Evolutionary conservation across 2,797 vertebrate genomes (phyloP).

Genomic region (Heterohyrax brucei): DNA sequence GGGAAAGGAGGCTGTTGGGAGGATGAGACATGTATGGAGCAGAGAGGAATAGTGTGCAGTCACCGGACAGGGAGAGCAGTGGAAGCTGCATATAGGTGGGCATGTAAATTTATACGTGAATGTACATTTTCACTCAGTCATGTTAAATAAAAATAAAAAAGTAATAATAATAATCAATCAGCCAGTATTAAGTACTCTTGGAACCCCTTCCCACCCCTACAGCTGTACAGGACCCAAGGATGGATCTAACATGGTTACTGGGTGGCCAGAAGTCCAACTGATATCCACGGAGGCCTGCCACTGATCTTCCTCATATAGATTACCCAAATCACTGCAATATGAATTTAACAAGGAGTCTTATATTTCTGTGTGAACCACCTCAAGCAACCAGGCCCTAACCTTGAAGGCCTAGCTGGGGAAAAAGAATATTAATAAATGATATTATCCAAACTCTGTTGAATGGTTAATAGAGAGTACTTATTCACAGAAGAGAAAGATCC

Average conservation of each 20-base stretch:
- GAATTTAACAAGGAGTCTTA: background rate
- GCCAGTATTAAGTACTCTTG: background rate
- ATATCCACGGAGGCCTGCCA: background rate
- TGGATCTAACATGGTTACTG: background rate
- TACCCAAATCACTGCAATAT: background rate
- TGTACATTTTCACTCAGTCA: no score
- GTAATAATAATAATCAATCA: background rate
- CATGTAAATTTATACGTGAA: no score
- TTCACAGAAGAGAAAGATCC: background rate
- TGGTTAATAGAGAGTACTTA: background rate
- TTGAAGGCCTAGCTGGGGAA: background rate
- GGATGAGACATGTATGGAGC: no score
- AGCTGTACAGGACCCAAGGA: background rate
- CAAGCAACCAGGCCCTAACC: background rate
- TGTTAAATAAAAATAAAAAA: no score
- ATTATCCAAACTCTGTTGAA: background rate
- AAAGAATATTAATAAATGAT: background rate
- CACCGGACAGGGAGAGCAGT: no score
- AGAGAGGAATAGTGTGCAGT: no score
- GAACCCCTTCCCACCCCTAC: rapidly evolving
- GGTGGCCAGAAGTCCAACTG: background rate
- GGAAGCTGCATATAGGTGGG: no score
- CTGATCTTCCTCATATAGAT: background rate
- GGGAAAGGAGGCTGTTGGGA: no score
- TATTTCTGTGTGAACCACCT: background rate